Evolutionary conservation across 2,888 invertebrate genomes (phyloP).

Genomic region (Pocota personata): DNA sequence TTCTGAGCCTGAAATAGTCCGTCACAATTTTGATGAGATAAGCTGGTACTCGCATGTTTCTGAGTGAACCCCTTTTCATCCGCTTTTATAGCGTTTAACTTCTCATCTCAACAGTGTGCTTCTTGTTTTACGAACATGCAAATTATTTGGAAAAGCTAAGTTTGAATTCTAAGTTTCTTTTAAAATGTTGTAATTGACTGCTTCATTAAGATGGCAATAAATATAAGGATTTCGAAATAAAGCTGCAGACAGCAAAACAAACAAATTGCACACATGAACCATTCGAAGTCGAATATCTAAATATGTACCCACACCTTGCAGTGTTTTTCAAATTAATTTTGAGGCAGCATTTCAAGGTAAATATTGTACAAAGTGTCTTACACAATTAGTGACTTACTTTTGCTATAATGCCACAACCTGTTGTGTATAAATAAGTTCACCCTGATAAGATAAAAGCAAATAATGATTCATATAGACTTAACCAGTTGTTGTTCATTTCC

Average conservation of each 20-base stretch:
- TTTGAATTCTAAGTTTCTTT: no score
- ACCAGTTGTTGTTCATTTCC: neutral
- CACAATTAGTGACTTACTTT: constrained; percentile 34
- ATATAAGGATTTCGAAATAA: neutral
- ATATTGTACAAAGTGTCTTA: constrained; percentile 16
- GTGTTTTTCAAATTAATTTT: constrained; percentile 16
- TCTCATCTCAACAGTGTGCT: no score
- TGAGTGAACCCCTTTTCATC: no score
- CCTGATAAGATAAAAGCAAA: constrained; percentile 51
- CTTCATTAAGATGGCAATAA: neutral
- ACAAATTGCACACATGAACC: neutral
- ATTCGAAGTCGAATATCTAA: neutral
- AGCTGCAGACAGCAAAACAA: neutral
- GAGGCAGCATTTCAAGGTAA: constrained; percentile 26
- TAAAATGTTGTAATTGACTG: no score
- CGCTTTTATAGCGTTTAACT: no score
- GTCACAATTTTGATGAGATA: no score
- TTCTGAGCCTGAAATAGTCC: no score
- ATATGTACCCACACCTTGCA: neutral
- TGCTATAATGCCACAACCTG: constrained; percentile 3
- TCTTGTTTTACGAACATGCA: no score
- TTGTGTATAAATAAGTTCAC: constrained; percentile 31
- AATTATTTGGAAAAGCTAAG: no score
- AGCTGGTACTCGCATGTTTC: no score
- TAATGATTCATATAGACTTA: constrained; percentile 21